phyloP scores from a whole-genome alignment of 1,140 invertebrate species.

The Solen grandis region DNA sequence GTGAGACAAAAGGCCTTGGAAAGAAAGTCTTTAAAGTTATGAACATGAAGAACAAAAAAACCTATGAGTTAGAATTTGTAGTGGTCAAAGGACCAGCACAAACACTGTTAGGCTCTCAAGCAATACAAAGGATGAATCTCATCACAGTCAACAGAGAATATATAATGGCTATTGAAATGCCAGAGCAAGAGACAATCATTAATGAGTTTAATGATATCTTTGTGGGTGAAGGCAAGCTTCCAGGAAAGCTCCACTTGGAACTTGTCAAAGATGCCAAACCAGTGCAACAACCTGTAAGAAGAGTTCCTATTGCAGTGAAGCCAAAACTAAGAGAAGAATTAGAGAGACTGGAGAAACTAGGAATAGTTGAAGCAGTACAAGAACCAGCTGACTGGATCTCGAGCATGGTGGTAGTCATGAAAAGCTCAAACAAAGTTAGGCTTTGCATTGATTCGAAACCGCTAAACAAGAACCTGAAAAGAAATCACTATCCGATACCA shows the following conservation, averaged over 20 bases:
- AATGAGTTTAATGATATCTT: slow-evolving; percentile 51
- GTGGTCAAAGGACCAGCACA: background rate
- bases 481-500: slow-evolving; percentile 57
- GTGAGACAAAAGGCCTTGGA: too few relatives aligned
- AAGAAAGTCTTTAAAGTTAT: background rate
- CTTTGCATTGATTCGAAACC: slow-evolving; percentile 83
- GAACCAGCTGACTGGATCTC: slow-evolving; percentile 63
- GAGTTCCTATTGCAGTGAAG: slow-evolving; percentile 43
- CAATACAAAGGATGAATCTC: background rate
- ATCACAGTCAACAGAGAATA: background rate
- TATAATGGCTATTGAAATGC: background rate
- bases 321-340: slow-evolving; percentile 58
- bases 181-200: background rate
- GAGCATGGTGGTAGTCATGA: slow-evolving; percentile 43
- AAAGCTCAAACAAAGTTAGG: slow-evolving; percentile 72
- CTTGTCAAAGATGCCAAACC: slow-evolving; percentile 37
- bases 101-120: slow-evolving; percentile 5
- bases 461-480: slow-evolving; percentile 81
- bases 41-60: slow-evolving; percentile 40
- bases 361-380: slow-evolving; percentile 46
- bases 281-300: slow-evolving; percentile 44
- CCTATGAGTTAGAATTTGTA: background rate
- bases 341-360: slow-evolving; percentile 37
- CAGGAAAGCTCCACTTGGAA: slow-evolving; percentile 43
- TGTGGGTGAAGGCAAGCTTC: slow-evolving; percentile 41